Evolutionary conservation across 2,113 vertebrate species (phyloP).

Genomic region (Canis aureus): DNA sequence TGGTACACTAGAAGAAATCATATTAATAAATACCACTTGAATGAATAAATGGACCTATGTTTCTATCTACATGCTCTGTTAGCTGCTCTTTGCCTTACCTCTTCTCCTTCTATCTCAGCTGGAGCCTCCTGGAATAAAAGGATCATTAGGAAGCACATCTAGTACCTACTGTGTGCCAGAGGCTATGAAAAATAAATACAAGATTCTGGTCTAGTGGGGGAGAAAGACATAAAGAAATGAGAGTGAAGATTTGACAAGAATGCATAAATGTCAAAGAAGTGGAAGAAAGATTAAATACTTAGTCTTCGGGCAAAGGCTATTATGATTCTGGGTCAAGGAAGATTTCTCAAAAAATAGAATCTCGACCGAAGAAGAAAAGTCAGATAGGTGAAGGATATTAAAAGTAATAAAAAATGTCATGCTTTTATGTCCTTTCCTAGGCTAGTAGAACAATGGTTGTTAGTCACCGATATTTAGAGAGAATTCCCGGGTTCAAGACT

Average conservation of each 20-base stretch:
- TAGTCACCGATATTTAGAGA: background rate
- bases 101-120: background rate
- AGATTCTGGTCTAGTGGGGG: background rate
- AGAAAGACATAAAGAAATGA: slow-evolving; percentile 15
- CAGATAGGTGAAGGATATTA: background rate
- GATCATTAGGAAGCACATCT: background rate
- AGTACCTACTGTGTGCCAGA: background rate
- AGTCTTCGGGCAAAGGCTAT: background rate
- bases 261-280: background rate
- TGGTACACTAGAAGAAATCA: background rate
- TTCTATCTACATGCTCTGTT: background rate
- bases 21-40: background rate
- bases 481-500: slow-evolving; percentile 27
- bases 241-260: background rate
- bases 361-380: background rate
- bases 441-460: background rate
- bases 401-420: background rate
- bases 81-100: background rate
- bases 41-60: background rate
- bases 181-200: background rate
- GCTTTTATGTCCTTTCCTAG: background rate
- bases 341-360: background rate
- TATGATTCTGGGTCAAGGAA: background rate
- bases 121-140: background rate
- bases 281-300: slow-evolving; percentile 12